Evolutionary conservation across 2,888 invertebrate species (phyloP), one percentile per base, ranked within the genome.

Genomic region (Matsumyia berberina): DNA sequence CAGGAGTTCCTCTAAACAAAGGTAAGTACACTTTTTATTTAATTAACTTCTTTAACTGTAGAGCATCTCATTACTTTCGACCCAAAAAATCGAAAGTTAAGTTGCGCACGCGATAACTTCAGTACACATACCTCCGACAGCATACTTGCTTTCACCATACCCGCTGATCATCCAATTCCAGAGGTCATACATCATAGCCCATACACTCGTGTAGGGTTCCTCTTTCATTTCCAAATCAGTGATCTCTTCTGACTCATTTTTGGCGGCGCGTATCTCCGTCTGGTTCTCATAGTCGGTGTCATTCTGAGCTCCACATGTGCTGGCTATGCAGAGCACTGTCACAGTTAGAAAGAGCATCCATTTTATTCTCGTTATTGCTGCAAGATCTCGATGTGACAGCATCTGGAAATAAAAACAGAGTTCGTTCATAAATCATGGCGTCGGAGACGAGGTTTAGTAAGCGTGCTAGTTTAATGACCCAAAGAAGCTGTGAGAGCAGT

Each of bases 81-180:
- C 46, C 42, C 11, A 44, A 17, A 78, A n/a, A 60, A 76, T 76
- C 49, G 66, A 83, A 83, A 67, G 31, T 62, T 67, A 58, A 33
- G 44, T 37, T n/a, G 42, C 29, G 15, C 66, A 66, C 33, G 35
- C 12, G 9, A 64, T 31, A 57, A 51, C 49, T 57, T 17, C 4
- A 64, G 29, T 57, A 51, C 19, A 79, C 76, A 53, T 72, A 81
- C 86, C 80, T 77, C 86, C 80, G 17, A 86, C 86, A n/a, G 76
- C 37, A 62, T 60, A 55, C 31, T 90, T 87, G 87, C 89, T 90
- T 88, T 90, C 91, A 87, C 89, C 88, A 11, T 90, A 86, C 77
- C 90, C 91, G 55, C 88, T 88, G 87, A 88, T 89, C 72, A 91
- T 86, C 91, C 91, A 91, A 86, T 88, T 87, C 90, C 90, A 91